Base-by-base conservation (phyloP, 2,888 invertebrate species). In the Pollenia griseotomentosa region DNA sequence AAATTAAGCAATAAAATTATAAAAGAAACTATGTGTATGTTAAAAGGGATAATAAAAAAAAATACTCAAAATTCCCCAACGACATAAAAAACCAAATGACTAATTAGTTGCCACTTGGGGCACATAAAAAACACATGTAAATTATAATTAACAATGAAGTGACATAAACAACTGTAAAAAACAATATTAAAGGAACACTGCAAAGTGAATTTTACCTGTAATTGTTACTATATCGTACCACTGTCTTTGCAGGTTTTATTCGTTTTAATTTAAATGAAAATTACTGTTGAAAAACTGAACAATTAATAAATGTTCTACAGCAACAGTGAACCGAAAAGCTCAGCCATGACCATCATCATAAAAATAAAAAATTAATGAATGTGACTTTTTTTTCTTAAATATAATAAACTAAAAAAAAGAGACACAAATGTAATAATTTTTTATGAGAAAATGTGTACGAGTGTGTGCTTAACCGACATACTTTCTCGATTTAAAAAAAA, bases 281-380 rank as follows among this genome's bases (percentile, higher is more conserved):
- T 80, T 66, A 77, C 71, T 55, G 33, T 75, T n/a, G 46, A 63
- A 71, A 65, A 86, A 77, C 75, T 65, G 65, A 75, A 71, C 75
- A 83, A 83, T 83, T 86, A 83, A 83, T 70, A 86, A 86, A 70
- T 57, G 70, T 48, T 82, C 79, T 79, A 78, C 78, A 48, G 23
- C 70, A 57, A 59, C 66, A 59, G 44, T 11, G 23, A 75, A 55
- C 2, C 48, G 12, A 51, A 68, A 61, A 70, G 6, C 40, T 42
- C 2, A 23, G 46, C 40, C 81, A 65, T 51, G 63, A 46, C 71
- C 71, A 81, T 66, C 51, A 81, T 19, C 40, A 74, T 78, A 79
- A 77, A 46, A 66, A 53, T 12, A 65, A 63, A 59, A 73, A 70
- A 63, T n/a, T 3, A 61, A 23, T 70, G 40, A 48, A 46, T 46